Evolutionary conservation across 2,113 vertebrate species (phyloP), one percentile per base, ranked within the genome.

Genomic region (Lepus europaeus): DNA sequence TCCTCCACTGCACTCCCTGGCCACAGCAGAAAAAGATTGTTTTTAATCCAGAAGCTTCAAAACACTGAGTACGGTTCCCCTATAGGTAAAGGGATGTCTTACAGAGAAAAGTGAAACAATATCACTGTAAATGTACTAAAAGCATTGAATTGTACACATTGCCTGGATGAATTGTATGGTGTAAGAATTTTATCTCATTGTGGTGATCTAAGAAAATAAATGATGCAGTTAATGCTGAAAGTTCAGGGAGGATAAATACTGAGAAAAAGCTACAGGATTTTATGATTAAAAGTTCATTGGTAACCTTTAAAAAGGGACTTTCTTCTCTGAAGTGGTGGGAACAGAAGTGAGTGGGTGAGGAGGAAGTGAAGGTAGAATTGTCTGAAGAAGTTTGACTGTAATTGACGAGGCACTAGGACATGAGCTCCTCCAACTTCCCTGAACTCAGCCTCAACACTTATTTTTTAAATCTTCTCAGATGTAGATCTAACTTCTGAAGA

Each of bases 251-350:
- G 61, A 53, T 64, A 27, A 68, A 91, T 83, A 70, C 86, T 45
- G 16, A 74, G 51, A 92, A 94, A 69, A 10, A 17, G 20, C 39
- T 66, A 27, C 45, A 56, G 59, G 63, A 90, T 66, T 56, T 81
- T 68, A 77, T 84, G 73, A 79, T 78, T 80, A 25, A 61, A 78
- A 79, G 49, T 70, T 94, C 36, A 25, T 23, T 51, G 36, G 39
- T 95, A 63, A 95, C 91, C 90, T 97, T 97, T 93, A 76, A 39
- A 73, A 79, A 36, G 94, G 92, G 69, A 91, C 73, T 93, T 96
- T 89, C 87, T 95, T 92, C 68, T 81, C 49, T 88, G n/a, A 81
- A 84, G 77, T 83, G 29, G 39, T 69, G 74, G 64, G 77, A 53
- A 22, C 59, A 79, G 59, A 78, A 83, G 66, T 93, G 70, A 78